phyloP scores from a whole-genome alignment of 2,797 vertebrate species.

The Gobionotothen gibberifrons region DNA sequence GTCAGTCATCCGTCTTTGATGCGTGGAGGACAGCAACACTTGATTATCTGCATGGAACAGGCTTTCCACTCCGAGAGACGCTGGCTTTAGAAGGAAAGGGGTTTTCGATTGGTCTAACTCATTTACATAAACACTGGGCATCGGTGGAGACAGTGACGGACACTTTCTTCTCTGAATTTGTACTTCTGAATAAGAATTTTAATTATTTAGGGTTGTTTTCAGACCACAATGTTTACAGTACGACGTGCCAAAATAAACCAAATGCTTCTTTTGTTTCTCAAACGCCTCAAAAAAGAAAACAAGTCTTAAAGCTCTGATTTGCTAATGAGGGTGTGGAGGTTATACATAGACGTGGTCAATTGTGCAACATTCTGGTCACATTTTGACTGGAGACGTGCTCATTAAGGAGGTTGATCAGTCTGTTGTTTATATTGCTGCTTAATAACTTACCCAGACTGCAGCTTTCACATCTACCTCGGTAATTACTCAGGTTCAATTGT shows the following conservation, averaged over 20 bases:
- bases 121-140: constrained; percentile 31
- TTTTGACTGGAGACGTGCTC: constrained; percentile 35
- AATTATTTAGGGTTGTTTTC: constrained; percentile 24
- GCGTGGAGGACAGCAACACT: constrained; percentile 26
- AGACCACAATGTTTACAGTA: constrained; percentile 23
- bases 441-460: constrained; percentile 55
- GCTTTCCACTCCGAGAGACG: constrained; percentile 43
- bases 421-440: constrained; percentile 53
- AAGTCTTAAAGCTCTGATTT: constrained; percentile 8
- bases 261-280: background rate
- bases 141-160: constrained; percentile 11
- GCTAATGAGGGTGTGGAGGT: constrained; percentile 12
- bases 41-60: constrained; percentile 57
- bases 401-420: constrained; percentile 59
- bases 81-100: constrained; percentile 25
- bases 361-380: constrained; percentile 21
- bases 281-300: background rate
- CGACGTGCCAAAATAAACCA: constrained; percentile 10
- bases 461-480: constrained; percentile 40
- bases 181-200: constrained; percentile 12
- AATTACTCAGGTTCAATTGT: constrained; percentile 65
- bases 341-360: constrained; percentile 7
- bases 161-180: constrained; percentile 11
- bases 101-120: constrained; percentile 24
- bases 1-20: constrained; percentile 49